Evolutionary conservation across 2,797 vertebrate species (phyloP).

Genomic region (Phaenicophaeus curvirostris): DNA sequence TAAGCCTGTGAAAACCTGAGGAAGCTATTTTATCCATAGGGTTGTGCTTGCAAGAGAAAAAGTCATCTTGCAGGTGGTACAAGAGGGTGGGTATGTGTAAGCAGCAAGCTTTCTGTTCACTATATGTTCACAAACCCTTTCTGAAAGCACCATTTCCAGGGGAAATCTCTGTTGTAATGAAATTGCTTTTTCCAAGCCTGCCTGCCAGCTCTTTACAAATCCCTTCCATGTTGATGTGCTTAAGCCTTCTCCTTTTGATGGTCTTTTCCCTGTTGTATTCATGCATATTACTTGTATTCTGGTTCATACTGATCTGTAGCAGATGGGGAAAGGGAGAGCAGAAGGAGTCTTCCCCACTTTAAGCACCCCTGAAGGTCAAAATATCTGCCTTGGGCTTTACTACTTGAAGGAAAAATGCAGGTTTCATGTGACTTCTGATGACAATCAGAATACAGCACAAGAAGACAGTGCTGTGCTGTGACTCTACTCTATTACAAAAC

Average conservation of each 20-base stretch:
- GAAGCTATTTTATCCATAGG: neutral
- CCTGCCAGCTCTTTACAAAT: constrained; percentile 58
- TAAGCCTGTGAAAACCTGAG: neutral
- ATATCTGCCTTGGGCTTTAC: neutral
- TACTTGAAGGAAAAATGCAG: neutral
- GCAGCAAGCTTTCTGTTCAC: neutral
- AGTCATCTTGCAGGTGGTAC: neutral
- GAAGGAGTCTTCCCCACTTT: constrained; percentile 25
- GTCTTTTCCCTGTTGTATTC: constrained; percentile 57
- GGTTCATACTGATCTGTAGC: constrained; percentile 45
- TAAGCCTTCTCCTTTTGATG: constrained; percentile 60
- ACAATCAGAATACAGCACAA: neutral
- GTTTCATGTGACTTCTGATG: neutral
- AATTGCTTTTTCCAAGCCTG: constrained; percentile 37
- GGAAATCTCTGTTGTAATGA: constrained; percentile 35
- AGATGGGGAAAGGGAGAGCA: constrained; percentile 46
- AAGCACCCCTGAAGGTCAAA: constrained; percentile 16
- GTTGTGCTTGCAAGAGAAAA: neutral
- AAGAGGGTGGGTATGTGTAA: neutral
- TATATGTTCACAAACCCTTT: neutral
- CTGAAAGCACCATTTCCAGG: constrained; percentile 25
- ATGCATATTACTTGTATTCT: constrained; percentile 47
- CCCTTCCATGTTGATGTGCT: constrained; percentile 50
- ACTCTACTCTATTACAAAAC: neutral
- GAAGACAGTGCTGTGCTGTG: neutral